Conservation (phyloP, 2,888 invertebrate species). For the Bombylius discolor region DNA sequence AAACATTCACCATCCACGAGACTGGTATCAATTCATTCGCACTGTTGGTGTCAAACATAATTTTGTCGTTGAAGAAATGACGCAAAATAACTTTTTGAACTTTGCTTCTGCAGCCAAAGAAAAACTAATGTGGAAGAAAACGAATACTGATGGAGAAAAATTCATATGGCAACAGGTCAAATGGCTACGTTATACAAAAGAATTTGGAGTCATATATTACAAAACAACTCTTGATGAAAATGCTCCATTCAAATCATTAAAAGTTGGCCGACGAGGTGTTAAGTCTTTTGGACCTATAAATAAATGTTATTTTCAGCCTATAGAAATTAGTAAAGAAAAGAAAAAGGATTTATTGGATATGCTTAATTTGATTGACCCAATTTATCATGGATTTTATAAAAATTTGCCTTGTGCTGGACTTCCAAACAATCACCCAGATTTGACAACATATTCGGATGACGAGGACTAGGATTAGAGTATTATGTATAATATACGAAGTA, state of each 20-base stretch:
- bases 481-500: too few species aligned
- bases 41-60: background rate
- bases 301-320: background rate
- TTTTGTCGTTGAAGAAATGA: background rate
- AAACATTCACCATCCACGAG: background rate
- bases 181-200: background rate
- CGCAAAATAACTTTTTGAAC: background rate
- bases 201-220: background rate
- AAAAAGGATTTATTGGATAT: background rate
- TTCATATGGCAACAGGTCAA: background rate
- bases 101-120: background rate
- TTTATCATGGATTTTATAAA: background rate
- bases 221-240: background rate
- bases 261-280: background rate
- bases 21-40: background rate
- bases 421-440: background rate
- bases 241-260: background rate
- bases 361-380: background rate
- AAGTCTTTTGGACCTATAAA: background rate
- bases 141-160: background rate
- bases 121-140: background rate
- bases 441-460: background rate
- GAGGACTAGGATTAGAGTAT: background rate
- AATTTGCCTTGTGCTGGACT: background rate
- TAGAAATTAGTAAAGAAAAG: background rate